These are phyloP conservation scores for Botia kubotai DNA, from an alignment of 2,797 vertebrate species.

Conservation along the genomic window DNA sequence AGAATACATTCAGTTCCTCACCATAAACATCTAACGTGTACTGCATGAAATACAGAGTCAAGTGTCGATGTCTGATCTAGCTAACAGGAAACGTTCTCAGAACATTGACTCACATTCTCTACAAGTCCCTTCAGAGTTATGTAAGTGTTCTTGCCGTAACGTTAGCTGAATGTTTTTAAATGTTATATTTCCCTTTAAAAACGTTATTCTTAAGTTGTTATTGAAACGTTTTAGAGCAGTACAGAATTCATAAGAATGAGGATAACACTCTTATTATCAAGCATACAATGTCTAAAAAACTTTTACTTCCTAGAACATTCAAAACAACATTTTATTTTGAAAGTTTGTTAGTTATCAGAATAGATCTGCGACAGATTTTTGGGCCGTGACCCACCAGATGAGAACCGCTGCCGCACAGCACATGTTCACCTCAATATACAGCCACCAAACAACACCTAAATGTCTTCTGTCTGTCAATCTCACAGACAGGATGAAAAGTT, in stretches of 20 bases:
- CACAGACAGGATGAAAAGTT: background rate
- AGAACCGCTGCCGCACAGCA: background rate
- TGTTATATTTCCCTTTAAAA: too few species aligned
- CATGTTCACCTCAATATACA: background rate
- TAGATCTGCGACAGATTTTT: background rate
- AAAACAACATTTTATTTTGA: too few species aligned
- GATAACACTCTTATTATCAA: too few species aligned
- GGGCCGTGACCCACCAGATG: background rate
- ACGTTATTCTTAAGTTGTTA: too few species aligned
- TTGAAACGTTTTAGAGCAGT: too few species aligned
- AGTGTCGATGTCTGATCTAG: background rate
- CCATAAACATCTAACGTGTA: constrained; percentile 2
- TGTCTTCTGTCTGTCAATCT: background rate
- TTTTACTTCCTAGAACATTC: too few species aligned
- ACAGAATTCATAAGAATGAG: too few species aligned
- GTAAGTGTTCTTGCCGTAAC: too few species aligned
- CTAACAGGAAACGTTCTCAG: background rate
- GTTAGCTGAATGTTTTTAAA: too few species aligned
- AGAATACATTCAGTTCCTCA: constrained; percentile 1
- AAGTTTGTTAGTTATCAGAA: background rate
- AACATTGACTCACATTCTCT: too few species aligned
- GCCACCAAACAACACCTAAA: background rate
- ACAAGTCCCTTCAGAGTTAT: too few species aligned
- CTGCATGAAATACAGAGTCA: background rate
- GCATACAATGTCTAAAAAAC: too few species aligned